These are phyloP conservation scores for Phylloscopus trochiloides DNA, from an alignment of 2,113 vertebrate species.

Conservation along the genomic window DNA sequence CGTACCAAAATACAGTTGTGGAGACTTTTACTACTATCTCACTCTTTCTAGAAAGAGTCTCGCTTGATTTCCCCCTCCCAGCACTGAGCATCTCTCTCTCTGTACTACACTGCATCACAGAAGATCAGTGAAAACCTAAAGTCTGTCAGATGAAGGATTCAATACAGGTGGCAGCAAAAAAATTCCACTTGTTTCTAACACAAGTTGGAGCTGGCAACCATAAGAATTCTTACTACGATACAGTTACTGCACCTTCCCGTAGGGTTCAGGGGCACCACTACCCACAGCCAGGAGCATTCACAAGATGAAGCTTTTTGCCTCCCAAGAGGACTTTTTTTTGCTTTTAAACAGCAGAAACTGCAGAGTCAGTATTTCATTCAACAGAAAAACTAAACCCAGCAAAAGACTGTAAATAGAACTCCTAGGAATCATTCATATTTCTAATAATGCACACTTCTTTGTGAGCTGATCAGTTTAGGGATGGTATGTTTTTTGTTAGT, in stretches of 20 bases:
- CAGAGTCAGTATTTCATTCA: background rate
- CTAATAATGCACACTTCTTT: background rate
- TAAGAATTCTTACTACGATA: background rate
- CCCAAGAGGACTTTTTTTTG: background rate
- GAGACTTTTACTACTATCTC: background rate
- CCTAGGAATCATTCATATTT: background rate
- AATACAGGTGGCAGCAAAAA: background rate
- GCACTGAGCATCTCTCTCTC: background rate
- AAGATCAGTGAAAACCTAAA: background rate
- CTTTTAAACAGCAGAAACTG: slow-evolving; percentile 23
- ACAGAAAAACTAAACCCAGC: background rate
- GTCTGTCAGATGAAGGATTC: background rate
- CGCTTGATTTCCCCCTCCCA: background rate
- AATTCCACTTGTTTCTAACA: background rate
- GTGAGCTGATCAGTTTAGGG: background rate
- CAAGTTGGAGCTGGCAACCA: background rate
- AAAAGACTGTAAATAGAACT: slow-evolving; percentile 8
- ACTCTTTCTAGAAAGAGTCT: background rate
- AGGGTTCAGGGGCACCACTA: slow-evolving; percentile 21
- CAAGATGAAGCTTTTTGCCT: slow-evolving; percentile 25
- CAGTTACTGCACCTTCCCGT: background rate
- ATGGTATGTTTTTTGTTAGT: background rate
- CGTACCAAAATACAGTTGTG: background rate
- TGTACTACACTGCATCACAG: background rate
- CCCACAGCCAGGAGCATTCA: background rate